A percentile compares a stretch with the other conserved stretches of the same genome.
These are phyloP conservation scores for Aix galericulata DNA, from an alignment of 2,113 vertebrate species.

Conservation along the genomic window DNA sequence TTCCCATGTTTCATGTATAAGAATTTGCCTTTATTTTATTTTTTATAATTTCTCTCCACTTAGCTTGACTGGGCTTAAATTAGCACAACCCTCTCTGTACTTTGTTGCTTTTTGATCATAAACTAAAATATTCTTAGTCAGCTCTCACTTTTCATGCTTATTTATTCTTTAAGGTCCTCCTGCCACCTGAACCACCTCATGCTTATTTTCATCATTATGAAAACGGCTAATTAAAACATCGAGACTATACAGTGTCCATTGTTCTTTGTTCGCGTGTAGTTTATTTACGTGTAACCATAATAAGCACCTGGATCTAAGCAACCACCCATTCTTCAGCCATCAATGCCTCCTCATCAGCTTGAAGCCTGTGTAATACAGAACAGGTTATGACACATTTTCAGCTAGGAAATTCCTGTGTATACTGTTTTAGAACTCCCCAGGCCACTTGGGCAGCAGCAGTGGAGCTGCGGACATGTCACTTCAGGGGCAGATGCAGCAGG, in stretches of 20 bases:
- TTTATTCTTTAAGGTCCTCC: not conserved
- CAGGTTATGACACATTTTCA: not conserved
- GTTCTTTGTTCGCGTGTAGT: not conserved
- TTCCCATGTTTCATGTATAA: not conserved
- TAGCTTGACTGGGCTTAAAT: not conserved
- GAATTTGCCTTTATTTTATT: not conserved
- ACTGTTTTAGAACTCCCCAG: not conserved
- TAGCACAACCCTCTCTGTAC: not conserved
- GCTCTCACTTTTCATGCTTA: not conserved
- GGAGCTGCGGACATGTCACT: not conserved
- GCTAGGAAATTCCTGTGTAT: not conserved
- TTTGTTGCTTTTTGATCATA: not conserved
- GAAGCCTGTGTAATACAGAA: not conserved
- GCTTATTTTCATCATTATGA: not conserved
- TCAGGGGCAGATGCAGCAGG: not conserved
- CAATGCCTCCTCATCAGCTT: not conserved
- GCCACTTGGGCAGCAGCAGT: not conserved
- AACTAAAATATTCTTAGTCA: not conserved
- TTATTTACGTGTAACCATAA: not conserved
- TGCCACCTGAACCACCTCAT: not conserved
- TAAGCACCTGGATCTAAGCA: not conserved
- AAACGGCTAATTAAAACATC: not conserved
- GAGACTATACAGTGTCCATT: not conserved
- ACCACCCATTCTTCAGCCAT: not conserved
- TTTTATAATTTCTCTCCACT: not conserved